Evolutionary conservation across 2,113 vertebrate species (phyloP), one percentile per base, ranked within the genome.

Genomic region (Prunella fulvescens): DNA sequence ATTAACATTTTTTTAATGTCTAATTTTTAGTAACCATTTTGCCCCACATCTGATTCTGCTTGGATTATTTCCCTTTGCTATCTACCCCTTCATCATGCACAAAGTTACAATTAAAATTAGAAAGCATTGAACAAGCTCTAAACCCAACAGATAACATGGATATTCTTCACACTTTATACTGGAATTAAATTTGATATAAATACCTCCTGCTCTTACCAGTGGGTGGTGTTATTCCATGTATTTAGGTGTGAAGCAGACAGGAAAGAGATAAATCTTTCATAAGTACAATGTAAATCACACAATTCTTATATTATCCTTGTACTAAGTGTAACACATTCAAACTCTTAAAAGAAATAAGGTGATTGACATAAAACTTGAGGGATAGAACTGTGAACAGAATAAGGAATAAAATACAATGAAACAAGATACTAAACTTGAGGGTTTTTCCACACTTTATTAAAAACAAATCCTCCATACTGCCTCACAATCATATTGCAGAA

Each of bases 151-250:
- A 97, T 97, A 97, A 97, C 97, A 98, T 97, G 97, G 96, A 96
- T 98, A 93, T 95, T 98, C 97, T 98, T 95, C 97, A 98, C 97
- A 97, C 95, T 98, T 98, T 97, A 98, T 95, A 98, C 95, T 97
- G 97, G 92, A 98, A 98, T 98, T 98, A 98, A 97, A 98, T 97
- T 97, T 95, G 92, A 98, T 97, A 98, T 96, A 98, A 98, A 98
- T 99, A 99, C 99, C 99, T 99, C 99, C 99, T 99, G 99, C 98
- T 99, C 98, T 99, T 99, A 98, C 98, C 99, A 98, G 98, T 97
- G 98, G 97, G 98, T 98, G 98, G 98, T 97, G 98, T 98, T 97
- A 98, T 98, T 99, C 99, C 99, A 98, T 97, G 97, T 97, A 97
- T 98, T 98, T 98, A 98, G 97, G 95, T 97, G 97, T 98, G 99